Conservation (phyloP, 2,888 invertebrate genomes). For the Entomobrya proxima region DNA sequence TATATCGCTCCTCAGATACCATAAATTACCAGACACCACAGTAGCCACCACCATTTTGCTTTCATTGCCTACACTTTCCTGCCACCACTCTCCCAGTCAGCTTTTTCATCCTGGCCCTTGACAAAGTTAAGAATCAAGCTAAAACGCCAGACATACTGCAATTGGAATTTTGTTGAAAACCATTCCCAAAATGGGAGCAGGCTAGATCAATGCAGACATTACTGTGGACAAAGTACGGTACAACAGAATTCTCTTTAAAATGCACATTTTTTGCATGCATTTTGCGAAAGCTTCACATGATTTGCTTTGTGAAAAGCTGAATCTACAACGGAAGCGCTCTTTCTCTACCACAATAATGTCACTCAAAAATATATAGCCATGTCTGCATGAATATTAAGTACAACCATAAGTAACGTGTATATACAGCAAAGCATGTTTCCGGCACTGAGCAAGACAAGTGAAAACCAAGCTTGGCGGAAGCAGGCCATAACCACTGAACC, state of each 20-base stretch:
- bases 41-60: slow-evolving; percentile 34
- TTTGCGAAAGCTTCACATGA: too few species aligned
- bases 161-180: too few species aligned
- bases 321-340: too few species aligned
- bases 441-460: slow-evolving; percentile 15
- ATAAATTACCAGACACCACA: slow-evolving; percentile 71
- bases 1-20: slow-evolving; percentile 74
- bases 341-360: too few species aligned
- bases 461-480: slow-evolving; percentile 49
- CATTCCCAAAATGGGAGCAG: too few species aligned
- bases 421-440: slow-evolving; percentile 48
- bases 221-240: too few species aligned
- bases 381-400: too few species aligned
- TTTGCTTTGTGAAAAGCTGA: too few species aligned
- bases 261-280: too few species aligned
- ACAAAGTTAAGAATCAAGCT: background rate
- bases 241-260: too few species aligned
- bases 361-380: too few species aligned
- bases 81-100: background rate
- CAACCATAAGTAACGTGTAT: background rate
- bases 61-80: background rate
- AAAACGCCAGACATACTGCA: background rate
- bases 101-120: background rate
- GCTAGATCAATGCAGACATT: too few species aligned
- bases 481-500: slow-evolving; percentile 59